Conservation (phyloP, 2,888 invertebrate species). For the Linyphia triangularis region DNA sequence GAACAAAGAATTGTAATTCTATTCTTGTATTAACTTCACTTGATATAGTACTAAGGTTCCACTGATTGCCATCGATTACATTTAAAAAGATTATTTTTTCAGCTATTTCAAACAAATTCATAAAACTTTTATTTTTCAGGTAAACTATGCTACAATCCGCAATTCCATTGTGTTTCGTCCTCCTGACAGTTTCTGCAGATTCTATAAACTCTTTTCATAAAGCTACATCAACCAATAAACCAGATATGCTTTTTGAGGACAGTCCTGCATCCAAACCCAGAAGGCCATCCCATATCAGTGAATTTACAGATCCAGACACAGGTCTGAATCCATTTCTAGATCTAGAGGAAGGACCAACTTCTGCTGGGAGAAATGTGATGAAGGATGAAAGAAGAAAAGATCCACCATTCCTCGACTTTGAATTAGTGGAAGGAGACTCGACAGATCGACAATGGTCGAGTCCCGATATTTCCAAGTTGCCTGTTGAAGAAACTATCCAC, state of each 20-base stretch:
- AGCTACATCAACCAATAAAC: constrained; percentile 29
- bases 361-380: constrained; percentile 42
- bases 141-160: constrained; percentile 25
- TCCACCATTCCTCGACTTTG: constrained; percentile 24
- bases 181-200: constrained; percentile 13
- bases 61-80: too few species aligned
- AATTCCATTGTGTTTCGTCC: neutral
- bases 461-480: neutral
- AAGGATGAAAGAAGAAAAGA: constrained; percentile 48
- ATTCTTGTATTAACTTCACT: too few species aligned
- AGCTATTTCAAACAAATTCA: too few species aligned
- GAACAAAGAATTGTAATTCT: too few species aligned
- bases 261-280: constrained; percentile 11
- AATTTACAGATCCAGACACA: constrained; percentile 65
- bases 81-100: too few species aligned
- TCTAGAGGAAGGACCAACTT: constrained; percentile 41
- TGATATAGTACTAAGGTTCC: too few species aligned
- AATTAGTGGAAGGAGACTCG: constrained; percentile 58
- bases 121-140: constrained; percentile 4
- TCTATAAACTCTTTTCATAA: constrained; percentile 21
- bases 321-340: constrained; percentile 65
- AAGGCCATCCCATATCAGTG: constrained; percentile 55
- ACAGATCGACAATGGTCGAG: constrained; percentile 6
- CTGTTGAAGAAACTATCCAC: neutral
- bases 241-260: constrained; percentile 15